Percentiles rank a stretch among this genome's conserved stretches.
phyloP scores from a whole-genome alignment of 2,113 vertebrate species.

The Xiphophorus maculatus region DNA sequence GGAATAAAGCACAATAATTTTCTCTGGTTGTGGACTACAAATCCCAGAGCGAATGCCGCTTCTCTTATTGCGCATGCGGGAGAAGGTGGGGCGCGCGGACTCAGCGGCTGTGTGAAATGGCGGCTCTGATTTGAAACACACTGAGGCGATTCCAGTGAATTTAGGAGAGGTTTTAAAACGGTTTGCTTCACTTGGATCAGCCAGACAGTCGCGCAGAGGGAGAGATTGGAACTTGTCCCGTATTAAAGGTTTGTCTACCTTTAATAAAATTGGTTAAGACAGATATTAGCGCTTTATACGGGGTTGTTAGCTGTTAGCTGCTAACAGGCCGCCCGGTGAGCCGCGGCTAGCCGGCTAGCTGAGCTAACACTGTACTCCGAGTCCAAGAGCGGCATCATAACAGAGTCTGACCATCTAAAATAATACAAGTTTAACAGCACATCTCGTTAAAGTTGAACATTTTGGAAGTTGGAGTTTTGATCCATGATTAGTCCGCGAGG shows the following conservation, averaged over 20 bases:
- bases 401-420: not conserved
- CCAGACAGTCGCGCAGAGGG: not conserved
- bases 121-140: slow-evolving; percentile 58
- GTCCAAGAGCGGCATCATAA: not conserved
- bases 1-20: too few species aligned
- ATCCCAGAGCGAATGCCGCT: slow-evolving; percentile 28
- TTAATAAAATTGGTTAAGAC: not conserved
- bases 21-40: slow-evolving; percentile 57
- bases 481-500: not conserved
- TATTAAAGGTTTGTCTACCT: slow-evolving; percentile 46
- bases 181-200: not conserved
- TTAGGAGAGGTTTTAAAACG: not conserved
- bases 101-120: slow-evolving; percentile 78
- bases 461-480: not conserved
- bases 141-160: not conserved
- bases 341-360: slow-evolving; percentile 19
- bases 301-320: slow-evolving; percentile 11
- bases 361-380: not conserved
- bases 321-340: slow-evolving; percentile 22
- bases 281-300: not conserved
- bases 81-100: slow-evolving; percentile 37
- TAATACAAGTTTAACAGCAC: not conserved
- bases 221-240: slow-evolving; percentile 5
- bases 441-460: not conserved
- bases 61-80: slow-evolving; percentile 37